Base-by-base conservation (phyloP, 1,140 invertebrate species). In the Drosophila pruinosa region DNA sequence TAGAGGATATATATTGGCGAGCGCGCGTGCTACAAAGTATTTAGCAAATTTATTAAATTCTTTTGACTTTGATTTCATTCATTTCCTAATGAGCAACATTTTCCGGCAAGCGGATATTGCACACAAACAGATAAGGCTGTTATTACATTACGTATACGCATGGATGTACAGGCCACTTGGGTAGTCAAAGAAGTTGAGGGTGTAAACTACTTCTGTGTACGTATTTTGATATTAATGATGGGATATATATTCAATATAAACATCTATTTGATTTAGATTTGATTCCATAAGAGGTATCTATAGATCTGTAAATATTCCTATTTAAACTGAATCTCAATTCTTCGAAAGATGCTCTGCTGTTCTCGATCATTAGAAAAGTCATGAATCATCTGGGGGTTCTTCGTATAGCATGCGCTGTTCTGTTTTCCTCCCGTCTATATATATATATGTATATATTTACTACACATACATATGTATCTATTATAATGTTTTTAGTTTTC, bases 11-110 rank as follows among this genome's bases (percentile, higher is more conserved):
- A 31, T 48, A 43, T 21, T 21, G 10, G 8, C 52, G 31, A 39
- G 21, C 24, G 38, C 14, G 34, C 58, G 19, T 41, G 57, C 21
- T 53, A 31, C 50, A 73, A 76, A 59, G 63, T 77, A 65, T 79
- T 79, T 85, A 61, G 68, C 72, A 61, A 61, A 83, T 65, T 62
- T 64, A 64, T 71, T 62, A 39, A 59, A 52, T 75, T 45, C 50
- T 31, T 41, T 21, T 52, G 43, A 54, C 53, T 72, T 41, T 56
- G 62, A 64, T 71, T 75, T 72, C 63, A 78, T 83, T 78, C 52
- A 80, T 74, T 65, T 45, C 67, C 34, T 34, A 43, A 43, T 17
- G 22, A 52, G 21, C 34, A 45, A 48, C 38, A 39, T 65, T 62
- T 50, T 53, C 48, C 57, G 61, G 48, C 56, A 56, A 48, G 22